Evolutionary conservation across 1,140 invertebrate genomes (phyloP), one percentile per base, ranked within the genome.

Genomic region (Diachasmimorpha longicaudata): DNA sequence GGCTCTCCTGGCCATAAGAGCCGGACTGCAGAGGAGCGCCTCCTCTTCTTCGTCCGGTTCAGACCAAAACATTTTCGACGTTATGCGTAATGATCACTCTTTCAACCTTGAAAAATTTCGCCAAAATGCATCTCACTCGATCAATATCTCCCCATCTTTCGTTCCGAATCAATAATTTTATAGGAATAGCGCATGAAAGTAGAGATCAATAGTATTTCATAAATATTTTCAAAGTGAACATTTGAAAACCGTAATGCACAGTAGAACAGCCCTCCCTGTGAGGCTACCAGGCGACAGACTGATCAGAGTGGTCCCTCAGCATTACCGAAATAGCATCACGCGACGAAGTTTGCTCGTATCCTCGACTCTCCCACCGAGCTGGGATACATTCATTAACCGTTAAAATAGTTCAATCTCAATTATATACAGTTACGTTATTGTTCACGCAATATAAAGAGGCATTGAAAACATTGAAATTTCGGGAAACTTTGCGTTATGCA

Each of bases 1-100:
- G 25, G 95, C 95, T 70, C 95, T 89, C 52, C 95, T 90, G 52
- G 95, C 94, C 90, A 96, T 92, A 52, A 96, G 90, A 46, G 95
- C 95, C 52, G 95, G 95, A 79, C 94, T 96, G 89, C 93, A 96
- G 90, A 95, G 91, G 79, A 96, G 90, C 80, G 95, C 94, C 85
- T 95, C 94, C 80, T 96, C 95, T 85, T 96, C 95, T 80, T 93
- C 93, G 69, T 93, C 92, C 37, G 93, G 90, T 75, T 93, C 93
- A 70, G 91, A 93, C 93, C 94, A 95, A 88, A 93, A 92, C 87
- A 90, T 90, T 78, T 82, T 85, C 36, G 19, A 70, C 14, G 19
- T 19, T 63, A 31, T 25, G 6, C 23, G n/a, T n/a, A n/a, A n/a
- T n/a, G 21, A 25, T 63, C 23, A 31, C 21, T 23, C 11, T 63